Conservation (phyloP, 2,113 vertebrate genomes). For the Struthidea cinerea region DNA sequence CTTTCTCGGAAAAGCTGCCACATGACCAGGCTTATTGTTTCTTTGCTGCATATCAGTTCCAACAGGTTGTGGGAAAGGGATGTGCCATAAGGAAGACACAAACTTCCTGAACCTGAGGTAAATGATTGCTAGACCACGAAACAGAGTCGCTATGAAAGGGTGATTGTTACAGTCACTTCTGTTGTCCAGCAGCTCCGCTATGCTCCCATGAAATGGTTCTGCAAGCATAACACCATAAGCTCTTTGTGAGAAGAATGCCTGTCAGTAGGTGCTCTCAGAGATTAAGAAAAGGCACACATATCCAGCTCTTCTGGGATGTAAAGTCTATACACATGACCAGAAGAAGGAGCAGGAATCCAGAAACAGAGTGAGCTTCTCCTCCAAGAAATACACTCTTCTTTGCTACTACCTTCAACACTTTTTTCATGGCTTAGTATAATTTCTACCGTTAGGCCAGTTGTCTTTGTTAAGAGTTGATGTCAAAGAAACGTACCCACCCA, state of each 20-base stretch:
- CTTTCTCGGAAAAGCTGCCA: neutral
- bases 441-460: neutral
- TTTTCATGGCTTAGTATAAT: neutral
- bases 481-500: neutral
- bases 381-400: neutral
- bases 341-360: neutral
- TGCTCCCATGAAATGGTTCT: neutral
- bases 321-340: neutral
- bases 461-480: neutral
- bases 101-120: slow-evolving; percentile 25
- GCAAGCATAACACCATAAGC: neutral
- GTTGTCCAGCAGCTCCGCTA: fast-evolving
- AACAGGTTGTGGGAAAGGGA: neutral
- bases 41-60: neutral
- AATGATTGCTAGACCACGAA: slow-evolving; percentile 20
- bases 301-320: neutral
- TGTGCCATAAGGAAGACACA: neutral
- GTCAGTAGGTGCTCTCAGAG: neutral
- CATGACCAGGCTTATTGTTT: neutral
- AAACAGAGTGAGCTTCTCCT: neutral
- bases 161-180: neutral
- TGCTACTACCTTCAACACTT: neutral
- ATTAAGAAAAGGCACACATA: neutral
- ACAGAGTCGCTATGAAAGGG: neutral
- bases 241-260: neutral